Base-by-base conservation (phyloP, 2,888 invertebrate species). In the Antitype chi region DNA sequence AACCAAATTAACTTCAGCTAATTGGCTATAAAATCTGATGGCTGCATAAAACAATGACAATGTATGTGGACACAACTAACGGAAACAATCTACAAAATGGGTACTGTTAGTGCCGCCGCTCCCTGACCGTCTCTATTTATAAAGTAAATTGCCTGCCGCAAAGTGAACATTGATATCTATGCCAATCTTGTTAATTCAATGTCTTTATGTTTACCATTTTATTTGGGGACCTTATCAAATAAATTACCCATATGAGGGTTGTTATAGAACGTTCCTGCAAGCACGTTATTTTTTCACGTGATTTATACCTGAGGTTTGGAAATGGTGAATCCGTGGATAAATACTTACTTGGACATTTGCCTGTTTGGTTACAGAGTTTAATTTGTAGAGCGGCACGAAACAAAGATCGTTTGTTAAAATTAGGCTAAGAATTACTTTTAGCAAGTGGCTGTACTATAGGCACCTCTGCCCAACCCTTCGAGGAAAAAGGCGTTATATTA, bases 21-120 rank as follows among this genome's bases (percentile, higher is more conserved):
- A 76, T 77, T 78, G 68, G 66, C 57, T n/a, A 38, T 67, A 74
- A 77, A 80, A 78, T 76, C 75, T 55, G 71, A 78, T 67, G 77
- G 73, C 71, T 81, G 81, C 84, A 81, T 78, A 80, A 77, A 85
- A 77, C 77, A 82, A 60, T 78, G 75, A 81, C 84, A 83, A 87
- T 88, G 80, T 88, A 86, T 82, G 80, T 88, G 78, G 79, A 87
- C 86, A 85, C 71, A 87, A 79, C 79, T 81, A 87, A 89, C 82
- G 88, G 90, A 93, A 94, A 94, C 94, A 94, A 94, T 95, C 93
- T 94, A 94, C 94, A 94, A 94, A 95, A 93, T 94, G 93, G 93
- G 85, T 92, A 93, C 83, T 92, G 94, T 94, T 94, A 95, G 91
- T 92, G 91, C 90, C 86, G 94, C 92, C 96, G 91, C 96, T 93